Conservation (phyloP, 1,140 invertebrate species). For the Dreissena rostriformis region DNA sequence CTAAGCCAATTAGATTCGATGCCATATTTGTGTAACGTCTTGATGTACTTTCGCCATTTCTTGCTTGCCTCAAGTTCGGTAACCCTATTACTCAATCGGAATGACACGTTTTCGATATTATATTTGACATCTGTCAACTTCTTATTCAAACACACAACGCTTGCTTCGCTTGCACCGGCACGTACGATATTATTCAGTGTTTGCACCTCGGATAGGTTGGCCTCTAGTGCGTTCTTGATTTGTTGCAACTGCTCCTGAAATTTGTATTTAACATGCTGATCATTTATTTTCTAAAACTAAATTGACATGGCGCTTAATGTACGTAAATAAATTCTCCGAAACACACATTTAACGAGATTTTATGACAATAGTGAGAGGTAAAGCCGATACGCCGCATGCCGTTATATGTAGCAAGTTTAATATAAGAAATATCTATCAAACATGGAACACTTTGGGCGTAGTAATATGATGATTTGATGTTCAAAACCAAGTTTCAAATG, state of each 20-base stretch:
- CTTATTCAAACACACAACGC: slow-evolving; percentile 88
- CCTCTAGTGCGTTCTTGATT: slow-evolving; percentile 73
- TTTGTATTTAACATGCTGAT: too few relatives aligned
- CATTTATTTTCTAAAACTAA: background rate
- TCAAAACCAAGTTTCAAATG: too few relatives aligned
- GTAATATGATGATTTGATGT: too few relatives aligned
- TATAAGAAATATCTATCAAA: too few relatives aligned
- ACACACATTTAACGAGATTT: too few relatives aligned
- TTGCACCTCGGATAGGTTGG: slow-evolving; percentile 83
- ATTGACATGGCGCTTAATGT: too few relatives aligned
- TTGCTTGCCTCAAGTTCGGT: slow-evolving; percentile 91
- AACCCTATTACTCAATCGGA: slow-evolving; percentile 90
- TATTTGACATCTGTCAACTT: slow-evolving; percentile 91
- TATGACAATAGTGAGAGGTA: too few relatives aligned
- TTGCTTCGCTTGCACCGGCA: slow-evolving; percentile 87
- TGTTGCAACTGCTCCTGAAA: slow-evolving; percentile 68
- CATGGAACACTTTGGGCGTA: too few relatives aligned
- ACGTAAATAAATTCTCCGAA: too few relatives aligned
- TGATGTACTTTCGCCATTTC: slow-evolving; percentile 89
- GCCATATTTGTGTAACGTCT: slow-evolving; percentile 69
- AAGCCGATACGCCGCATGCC: too few relatives aligned
- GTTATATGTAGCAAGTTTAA: too few relatives aligned
- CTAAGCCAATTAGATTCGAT: too few relatives aligned
- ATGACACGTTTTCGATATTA: slow-evolving; percentile 87
- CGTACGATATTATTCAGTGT: slow-evolving; percentile 88